phyloP scores from a whole-genome alignment of 2,797 vertebrate species.

The Rhadinocentrus ornatus region DNA sequence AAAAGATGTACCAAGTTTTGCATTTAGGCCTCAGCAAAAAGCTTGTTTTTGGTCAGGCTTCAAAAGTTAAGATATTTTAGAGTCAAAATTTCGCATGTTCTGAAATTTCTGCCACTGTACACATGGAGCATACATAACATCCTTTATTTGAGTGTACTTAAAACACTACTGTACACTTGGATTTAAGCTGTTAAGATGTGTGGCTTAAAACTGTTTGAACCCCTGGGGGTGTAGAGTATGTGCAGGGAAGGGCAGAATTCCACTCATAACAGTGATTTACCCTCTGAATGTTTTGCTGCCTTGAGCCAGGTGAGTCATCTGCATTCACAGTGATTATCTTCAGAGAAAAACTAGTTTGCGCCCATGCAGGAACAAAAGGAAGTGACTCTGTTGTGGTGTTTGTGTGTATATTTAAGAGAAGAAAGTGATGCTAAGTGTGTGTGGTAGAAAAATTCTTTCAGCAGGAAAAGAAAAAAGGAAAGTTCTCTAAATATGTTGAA shows the following conservation, averaged over 20 bases:
- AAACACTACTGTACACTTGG: background rate
- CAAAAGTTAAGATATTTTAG: background rate
- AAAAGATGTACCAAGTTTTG: background rate
- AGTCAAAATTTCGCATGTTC: background rate
- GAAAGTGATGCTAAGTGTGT: constrained; percentile 23
- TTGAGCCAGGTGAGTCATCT: constrained; percentile 57
- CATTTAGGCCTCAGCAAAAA: background rate
- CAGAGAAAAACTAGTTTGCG: constrained; percentile 48
- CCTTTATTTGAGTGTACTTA: constrained; percentile 1
- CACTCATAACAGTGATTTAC: constrained; percentile 61
- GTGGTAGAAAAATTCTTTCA: background rate
- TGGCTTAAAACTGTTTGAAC: constrained; percentile 20
- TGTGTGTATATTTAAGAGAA: background rate
- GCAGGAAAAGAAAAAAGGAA: background rate
- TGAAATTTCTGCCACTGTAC: background rate
- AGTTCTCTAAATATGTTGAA: background rate
- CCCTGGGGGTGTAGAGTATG: constrained; percentile 37
- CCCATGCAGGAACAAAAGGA: constrained; percentile 7
- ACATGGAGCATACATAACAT: no score
- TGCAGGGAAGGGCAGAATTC: constrained; percentile 70
- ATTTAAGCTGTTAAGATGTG: background rate
- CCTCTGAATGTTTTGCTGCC: constrained; percentile 44
- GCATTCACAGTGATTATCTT: constrained; percentile 27
- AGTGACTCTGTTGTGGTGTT: constrained; percentile 1
- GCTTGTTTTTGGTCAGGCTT: no score